Evolutionary conservation across 1,140 invertebrate species (phyloP).

Genomic region (Liolophura sinensis): DNA sequence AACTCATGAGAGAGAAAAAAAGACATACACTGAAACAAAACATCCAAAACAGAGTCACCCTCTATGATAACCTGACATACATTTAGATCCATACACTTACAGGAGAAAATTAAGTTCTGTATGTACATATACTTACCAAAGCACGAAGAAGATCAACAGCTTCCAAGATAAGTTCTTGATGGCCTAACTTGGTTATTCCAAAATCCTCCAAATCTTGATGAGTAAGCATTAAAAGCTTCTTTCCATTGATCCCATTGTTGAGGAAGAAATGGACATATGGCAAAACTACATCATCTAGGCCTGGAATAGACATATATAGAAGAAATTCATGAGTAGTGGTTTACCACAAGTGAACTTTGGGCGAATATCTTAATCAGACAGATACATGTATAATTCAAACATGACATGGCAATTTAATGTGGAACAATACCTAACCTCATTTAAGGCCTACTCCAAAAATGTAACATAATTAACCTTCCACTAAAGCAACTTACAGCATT

Average conservation of each 20-base stretch:
- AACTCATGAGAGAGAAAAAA: too few relatives aligned
- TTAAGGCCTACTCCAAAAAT: neutral
- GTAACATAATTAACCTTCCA: neutral
- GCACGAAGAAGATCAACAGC: constrained; percentile 85
- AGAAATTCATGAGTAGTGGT: neutral
- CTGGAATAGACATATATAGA: constrained; percentile 58
- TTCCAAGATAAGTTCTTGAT: constrained; percentile 90
- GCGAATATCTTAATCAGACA: too few relatives aligned
- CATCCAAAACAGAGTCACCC: too few relatives aligned
- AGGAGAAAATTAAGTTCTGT: neutral
- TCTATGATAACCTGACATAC: too few relatives aligned
- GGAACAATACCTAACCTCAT: neutral
- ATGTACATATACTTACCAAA: constrained; percentile 69
- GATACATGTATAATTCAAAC: neutral
- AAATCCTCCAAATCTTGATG: constrained; percentile 86
- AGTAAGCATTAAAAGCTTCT: constrained; percentile 78
- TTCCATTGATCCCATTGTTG: constrained; percentile 79
- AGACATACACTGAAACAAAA: too few relatives aligned
- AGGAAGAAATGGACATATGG: constrained; percentile 81
- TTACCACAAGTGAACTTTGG: neutral
- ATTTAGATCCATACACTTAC: neutral
- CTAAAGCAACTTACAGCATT: too few relatives aligned
- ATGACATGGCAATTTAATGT: neutral
- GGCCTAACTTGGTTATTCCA: constrained; percentile 81
- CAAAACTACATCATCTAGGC: constrained; percentile 78